Conservation (phyloP, 2,888 invertebrate species). For the Zeuzera pyrina region DNA sequence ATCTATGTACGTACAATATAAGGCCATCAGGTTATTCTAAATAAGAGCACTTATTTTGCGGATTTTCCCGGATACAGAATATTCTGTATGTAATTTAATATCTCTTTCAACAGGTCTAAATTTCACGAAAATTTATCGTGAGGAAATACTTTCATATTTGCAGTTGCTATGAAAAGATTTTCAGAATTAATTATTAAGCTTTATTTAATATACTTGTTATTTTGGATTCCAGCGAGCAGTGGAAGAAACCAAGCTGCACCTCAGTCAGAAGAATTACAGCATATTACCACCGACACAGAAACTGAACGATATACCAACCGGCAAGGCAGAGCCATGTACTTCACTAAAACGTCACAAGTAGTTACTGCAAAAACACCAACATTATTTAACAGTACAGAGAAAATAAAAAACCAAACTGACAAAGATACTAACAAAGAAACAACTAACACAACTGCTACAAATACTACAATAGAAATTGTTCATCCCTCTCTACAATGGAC, state of each 20-base stretch:
- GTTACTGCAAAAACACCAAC: constrained; percentile 23
- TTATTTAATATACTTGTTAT: no score
- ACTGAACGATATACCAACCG: constrained; percentile 34
- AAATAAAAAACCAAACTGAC: constrained; percentile 24
- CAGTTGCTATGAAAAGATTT: no score
- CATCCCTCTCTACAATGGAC: constrained; percentile 45
- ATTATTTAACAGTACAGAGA: constrained; percentile 27
- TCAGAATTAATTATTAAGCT: no score
- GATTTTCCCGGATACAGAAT: no score
- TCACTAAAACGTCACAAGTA: constrained; percentile 35
- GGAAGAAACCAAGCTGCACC: constrained; percentile 41
- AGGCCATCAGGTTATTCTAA: no score
- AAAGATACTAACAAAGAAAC: constrained; percentile 9
- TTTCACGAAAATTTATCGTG: no score
- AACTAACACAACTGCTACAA: constrained; percentile 19
- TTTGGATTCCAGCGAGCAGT: constrained; percentile 44
- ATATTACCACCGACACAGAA: constrained; percentile 33
- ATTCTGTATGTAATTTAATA: no score
- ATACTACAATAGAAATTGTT: constrained; percentile 23
- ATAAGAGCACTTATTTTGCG: no score
- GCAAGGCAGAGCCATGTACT: constrained; percentile 55
- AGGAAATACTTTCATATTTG: no score
- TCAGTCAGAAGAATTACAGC: constrained; percentile 45
- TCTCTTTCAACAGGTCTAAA: no score
- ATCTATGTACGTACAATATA: no score